phyloP scores from a whole-genome alignment of 2,888 invertebrate species.

The Cremastinae sp. region DNA sequence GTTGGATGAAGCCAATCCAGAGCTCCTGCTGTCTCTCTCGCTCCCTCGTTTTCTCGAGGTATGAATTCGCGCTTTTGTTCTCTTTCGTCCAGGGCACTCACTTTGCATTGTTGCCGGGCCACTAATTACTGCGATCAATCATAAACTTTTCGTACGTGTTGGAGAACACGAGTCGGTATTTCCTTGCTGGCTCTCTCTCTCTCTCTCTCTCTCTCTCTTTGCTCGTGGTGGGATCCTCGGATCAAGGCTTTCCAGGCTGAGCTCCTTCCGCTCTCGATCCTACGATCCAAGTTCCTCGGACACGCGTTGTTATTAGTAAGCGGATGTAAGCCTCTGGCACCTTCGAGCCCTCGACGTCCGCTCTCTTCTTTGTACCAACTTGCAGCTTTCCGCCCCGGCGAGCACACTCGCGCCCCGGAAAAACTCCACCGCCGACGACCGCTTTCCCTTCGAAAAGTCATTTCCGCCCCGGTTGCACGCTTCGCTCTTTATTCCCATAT shows the following conservation, averaged over 20 bases:
- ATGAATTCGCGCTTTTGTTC: constrained; percentile 62
- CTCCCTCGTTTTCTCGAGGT: constrained; percentile 1
- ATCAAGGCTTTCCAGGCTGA: constrained; percentile 36
- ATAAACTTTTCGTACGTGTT: constrained; percentile 65
- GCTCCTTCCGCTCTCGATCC: background rate
- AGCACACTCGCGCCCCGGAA: background rate
- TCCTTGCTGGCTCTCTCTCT: constrained; percentile 3
- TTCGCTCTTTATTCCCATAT: no score
- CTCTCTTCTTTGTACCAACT: constrained; percentile 13
- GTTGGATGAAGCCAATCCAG: constrained; percentile 41
- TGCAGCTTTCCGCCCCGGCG: background rate
- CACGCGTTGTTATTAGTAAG: constrained; percentile 62
- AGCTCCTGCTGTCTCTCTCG: constrained; percentile 26
- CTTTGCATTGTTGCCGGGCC: constrained; percentile 67
- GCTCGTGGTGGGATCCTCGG: constrained; percentile 30
- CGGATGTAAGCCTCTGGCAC: constrained; percentile 58
- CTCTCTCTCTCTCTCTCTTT: constrained; percentile 16
- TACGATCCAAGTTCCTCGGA: constrained; percentile 49
- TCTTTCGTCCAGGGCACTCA: constrained; percentile 64
- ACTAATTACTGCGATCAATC: constrained; percentile 67
- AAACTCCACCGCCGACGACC: background rate
- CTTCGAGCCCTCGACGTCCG: constrained; percentile 28
- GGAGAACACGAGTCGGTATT: constrained; percentile 35
- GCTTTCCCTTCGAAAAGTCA: background rate
- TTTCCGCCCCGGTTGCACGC: background rate